Evolutionary conservation across 2,888 invertebrate genomes (phyloP).

Genomic region (Epinotia brunnichana): DNA sequence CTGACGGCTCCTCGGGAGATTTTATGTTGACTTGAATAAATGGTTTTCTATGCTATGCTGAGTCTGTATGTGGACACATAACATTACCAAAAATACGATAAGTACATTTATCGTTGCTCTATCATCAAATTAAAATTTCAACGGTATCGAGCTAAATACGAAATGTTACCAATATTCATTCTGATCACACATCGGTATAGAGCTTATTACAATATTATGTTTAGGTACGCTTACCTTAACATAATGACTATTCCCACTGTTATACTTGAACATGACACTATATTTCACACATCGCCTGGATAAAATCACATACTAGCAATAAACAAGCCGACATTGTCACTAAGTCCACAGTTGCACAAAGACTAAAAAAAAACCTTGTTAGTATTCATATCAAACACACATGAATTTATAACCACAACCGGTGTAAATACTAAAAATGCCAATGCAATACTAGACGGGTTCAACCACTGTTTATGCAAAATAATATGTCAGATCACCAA

Average conservation of each 20-base stretch:
- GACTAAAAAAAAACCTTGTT: background rate
- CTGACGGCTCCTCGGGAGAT: too few species aligned
- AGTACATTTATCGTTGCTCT: too few species aligned
- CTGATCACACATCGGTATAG: background rate
- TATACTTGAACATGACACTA: conserved; percentile 39
- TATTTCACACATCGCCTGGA: background rate
- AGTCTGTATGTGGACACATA: too few species aligned
- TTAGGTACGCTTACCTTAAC: conserved; percentile 32
- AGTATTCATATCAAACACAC: background rate
- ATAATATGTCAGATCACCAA: background rate
- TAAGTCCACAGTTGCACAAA: background rate
- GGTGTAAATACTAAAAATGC: background rate
- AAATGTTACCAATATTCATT: background rate
- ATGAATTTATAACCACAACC: background rate
- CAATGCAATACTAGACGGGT: background rate
- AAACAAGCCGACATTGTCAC: background rate
- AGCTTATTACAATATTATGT: background rate
- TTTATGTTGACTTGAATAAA: too few species aligned
- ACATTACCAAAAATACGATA: too few species aligned
- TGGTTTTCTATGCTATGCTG: too few species aligned
- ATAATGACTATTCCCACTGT: conserved; percentile 43
- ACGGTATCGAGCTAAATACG: too few species aligned
- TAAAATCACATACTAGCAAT: background rate
- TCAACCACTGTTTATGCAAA: background rate
- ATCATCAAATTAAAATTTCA: too few species aligned